Percentiles rank a stretch among this genome's conserved stretches.
phyloP scores from a whole-genome alignment of 2,113 vertebrate genomes.

The Thunnus thynnus region DNA sequence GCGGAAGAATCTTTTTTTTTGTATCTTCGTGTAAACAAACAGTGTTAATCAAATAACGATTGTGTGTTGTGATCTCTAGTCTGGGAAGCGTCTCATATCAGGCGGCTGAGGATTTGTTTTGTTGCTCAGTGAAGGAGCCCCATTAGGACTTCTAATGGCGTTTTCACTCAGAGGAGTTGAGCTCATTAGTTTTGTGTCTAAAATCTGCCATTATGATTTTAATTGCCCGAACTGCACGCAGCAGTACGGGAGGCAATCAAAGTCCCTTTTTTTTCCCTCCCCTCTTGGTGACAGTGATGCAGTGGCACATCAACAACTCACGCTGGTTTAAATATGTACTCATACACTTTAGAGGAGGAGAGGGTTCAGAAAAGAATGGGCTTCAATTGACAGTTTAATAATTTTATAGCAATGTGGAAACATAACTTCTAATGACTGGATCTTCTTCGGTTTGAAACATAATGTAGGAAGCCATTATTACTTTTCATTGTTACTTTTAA shows the following conservation, averaged over 20 bases:
- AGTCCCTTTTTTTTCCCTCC: conserved; percentile 42
- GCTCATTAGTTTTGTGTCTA: conserved; percentile 78
- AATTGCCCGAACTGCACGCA: conserved; percentile 72
- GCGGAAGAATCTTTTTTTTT: conserved; percentile 30
- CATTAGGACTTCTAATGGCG: conserved; percentile 77
- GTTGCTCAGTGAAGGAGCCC: conserved; percentile 62
- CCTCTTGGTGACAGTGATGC: conserved; percentile 35
- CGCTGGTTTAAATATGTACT: conserved; percentile 26
- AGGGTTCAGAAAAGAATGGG: not conserved
- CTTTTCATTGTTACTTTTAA: no score
- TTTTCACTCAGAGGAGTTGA: conserved; percentile 78
- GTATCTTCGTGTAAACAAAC: conserved; percentile 76
- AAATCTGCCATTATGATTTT: conserved; percentile 78
- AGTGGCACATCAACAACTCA: conserved; percentile 19
- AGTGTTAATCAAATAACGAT: conserved; percentile 72
- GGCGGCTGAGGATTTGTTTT: conserved; percentile 74
- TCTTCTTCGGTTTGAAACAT: no score
- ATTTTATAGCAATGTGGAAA: not conserved
- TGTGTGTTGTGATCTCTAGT: conserved; percentile 63
- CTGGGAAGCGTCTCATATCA: conserved; percentile 66
- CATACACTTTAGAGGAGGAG: conserved; percentile 6
- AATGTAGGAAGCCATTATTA: no score
- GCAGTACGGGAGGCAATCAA: conserved; percentile 61
- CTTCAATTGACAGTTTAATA: not conserved
- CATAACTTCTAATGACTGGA: not conserved